Evolutionary conservation across 1,140 invertebrate species (phyloP), one percentile per base, ranked within the genome.

Genomic region (Lasioglossum albipes): DNA sequence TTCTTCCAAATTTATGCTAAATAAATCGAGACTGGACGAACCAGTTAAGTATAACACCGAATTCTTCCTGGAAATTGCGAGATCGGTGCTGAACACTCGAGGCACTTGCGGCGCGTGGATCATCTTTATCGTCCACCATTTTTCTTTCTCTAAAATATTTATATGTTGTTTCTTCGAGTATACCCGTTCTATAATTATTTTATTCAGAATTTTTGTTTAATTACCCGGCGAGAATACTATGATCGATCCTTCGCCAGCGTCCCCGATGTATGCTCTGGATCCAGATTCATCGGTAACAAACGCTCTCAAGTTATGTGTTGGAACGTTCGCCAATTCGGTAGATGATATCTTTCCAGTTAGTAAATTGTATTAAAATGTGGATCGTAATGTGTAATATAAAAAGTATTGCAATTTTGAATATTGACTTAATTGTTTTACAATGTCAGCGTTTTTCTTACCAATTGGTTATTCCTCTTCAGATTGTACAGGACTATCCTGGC

Each of bases 121-220:
- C 54, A 89, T 82, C 45, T 69, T 82, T 41, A 89, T n/a, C 77
- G 59, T 87, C 88, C 89, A 89, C 87, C 88, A 90, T 64, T 61
- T 84, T 7, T 73, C 65, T n/a, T 82, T 74, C 31, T 67, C 88
- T 84, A 64, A 45, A 75, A 75, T n/a, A 2, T 18, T 2, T 16
- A 54, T 12, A 54, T 54, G 9, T 54, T 54, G 10, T 13, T 54
- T 54, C 36, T 5, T 36, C 36, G 36, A 36, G 36, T 36, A 36
- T 36, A 5, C 3, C 0, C 12, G 10, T 18, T 20, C 52, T 57
- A 20, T 4, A 7, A 57, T 20, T 20, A 57, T 57, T 57, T 20
- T 57, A 16, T 20, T 18, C 13, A 54, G 13, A 54, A 54, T 27
- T 7, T 42, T 13, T 45, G 10, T 49, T 7, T 20, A 64, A 65